phyloP scores from a whole-genome alignment of 2,888 invertebrate genomes.

The Lycocerus yunnanus region DNA sequence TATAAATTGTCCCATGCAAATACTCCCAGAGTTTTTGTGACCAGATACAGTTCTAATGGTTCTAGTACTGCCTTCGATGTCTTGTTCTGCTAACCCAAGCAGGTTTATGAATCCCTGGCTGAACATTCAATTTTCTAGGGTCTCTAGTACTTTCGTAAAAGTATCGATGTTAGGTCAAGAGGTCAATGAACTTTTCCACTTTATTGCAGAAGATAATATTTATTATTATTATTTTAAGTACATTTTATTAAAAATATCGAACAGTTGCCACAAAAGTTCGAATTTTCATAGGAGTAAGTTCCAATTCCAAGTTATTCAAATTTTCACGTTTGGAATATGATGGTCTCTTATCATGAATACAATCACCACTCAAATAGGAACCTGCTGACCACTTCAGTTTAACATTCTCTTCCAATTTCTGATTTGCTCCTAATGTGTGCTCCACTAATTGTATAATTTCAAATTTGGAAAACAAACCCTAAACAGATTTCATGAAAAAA shows the following conservation, averaged over 20 bases:
- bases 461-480: constrained; percentile 62
- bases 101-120: no score
- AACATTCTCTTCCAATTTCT: constrained; percentile 59
- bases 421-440: constrained; percentile 73
- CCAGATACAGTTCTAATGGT: no score
- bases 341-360: background rate
- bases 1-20: no score
- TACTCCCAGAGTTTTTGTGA: no score
- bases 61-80: no score
- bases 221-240: background rate
- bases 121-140: no score
- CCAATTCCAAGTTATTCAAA: background rate
- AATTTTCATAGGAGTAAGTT: constrained; percentile 31
- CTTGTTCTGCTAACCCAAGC: no score
- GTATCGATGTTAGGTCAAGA: no score
- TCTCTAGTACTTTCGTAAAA: no score
- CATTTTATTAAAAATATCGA: constrained; percentile 8
- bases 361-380: background rate
- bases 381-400: constrained; percentile 54
- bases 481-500: background rate
- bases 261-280: constrained; percentile 31
- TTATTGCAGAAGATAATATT: no score
- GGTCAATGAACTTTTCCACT: no score
- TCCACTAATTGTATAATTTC: constrained; percentile 63
- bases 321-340: background rate